phyloP scores from a whole-genome alignment of 2,888 invertebrate genomes.

The Drosophila mulleri region DNA sequence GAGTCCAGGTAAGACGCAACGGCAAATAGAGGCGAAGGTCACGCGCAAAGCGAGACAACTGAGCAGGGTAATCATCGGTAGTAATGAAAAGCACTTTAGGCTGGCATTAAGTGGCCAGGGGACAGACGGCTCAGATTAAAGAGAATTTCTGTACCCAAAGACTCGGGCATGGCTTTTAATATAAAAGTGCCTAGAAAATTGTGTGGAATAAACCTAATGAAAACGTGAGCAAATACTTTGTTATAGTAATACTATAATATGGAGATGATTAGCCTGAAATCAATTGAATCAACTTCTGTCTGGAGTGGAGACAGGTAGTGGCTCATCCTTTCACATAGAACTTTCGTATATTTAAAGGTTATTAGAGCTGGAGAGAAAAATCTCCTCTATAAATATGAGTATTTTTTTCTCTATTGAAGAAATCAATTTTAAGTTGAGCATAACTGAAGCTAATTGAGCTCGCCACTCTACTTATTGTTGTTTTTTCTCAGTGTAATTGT shows the following conservation, averaged over 20 bases:
- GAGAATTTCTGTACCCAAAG: neutral
- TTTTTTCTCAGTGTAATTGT: no score
- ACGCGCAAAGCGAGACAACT: neutral
- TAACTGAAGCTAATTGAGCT: no score
- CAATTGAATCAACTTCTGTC: neutral
- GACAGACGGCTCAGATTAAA: neutral
- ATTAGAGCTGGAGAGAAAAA: no score
- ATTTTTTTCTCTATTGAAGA: no score
- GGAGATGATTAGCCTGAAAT: neutral
- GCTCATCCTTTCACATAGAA: no score
- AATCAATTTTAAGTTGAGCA: no score
- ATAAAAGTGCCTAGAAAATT: no score
- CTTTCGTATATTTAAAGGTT: no score
- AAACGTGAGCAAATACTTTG: neutral
- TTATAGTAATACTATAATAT: neutral
- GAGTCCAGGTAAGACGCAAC: neutral
- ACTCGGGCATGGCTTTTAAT: neutral
- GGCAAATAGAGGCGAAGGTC: neutral
- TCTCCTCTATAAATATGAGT: no score
- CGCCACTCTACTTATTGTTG: no score
- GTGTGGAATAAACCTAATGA: neutral
- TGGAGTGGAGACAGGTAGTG: neutral
- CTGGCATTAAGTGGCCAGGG: slow-evolving; percentile 13
- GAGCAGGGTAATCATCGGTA: slow-evolving; percentile 8
- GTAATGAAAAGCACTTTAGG: slow-evolving; percentile 19